Evolutionary conservation across 2,113 vertebrate species (phyloP), one percentile per base, ranked within the genome.

Genomic region (Hassar affinis): DNA sequence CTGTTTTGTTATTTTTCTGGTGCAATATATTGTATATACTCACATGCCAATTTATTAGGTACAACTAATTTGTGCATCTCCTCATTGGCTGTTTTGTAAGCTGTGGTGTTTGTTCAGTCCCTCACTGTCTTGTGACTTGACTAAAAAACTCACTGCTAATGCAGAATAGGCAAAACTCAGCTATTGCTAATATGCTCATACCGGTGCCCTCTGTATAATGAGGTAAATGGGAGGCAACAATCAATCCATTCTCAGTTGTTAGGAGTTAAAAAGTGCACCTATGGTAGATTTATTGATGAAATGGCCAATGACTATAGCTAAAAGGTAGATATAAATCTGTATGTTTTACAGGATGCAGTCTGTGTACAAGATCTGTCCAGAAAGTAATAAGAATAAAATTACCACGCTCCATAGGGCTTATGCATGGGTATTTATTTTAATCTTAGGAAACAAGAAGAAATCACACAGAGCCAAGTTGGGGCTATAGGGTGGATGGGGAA

Each of bases 291-390:
- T n/a, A 49, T 6, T 72, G 45, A 72, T 49, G 1, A 49, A 51
- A 74, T 51, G 71, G 6, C 14, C 25, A 74, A 18, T 51, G 15
- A 74, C 69, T 25, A 22, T 22, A 68, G 64, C 17, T 68, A 45
- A 42, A 72, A 27, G 12, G 25, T 72, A 25, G 14, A 12, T n/a
- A 47, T n/a, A n/a, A 71, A 71, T 71, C 68, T 17, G 5, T 51
- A 12, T 52, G 47, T 75, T 72, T 61, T 45, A 72, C 47, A 72
- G 68, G 12, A 69, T 35, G 22, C 75, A 52, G 57, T 85, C 38
- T 38, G 74, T 52, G n/a, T 57, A 42, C 38, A 42, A 42, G 38
- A 6, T 42, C 38, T 42, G 38, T 42, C 38, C 38, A 42, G 38
- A 42, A 42, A 42, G 38, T 42, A 42, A 42, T 42, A 6, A 42